These are phyloP conservation scores for Otocyon megalotis DNA, from an alignment of 2,113 vertebrate genomes.

Conservation along the genomic window DNA sequence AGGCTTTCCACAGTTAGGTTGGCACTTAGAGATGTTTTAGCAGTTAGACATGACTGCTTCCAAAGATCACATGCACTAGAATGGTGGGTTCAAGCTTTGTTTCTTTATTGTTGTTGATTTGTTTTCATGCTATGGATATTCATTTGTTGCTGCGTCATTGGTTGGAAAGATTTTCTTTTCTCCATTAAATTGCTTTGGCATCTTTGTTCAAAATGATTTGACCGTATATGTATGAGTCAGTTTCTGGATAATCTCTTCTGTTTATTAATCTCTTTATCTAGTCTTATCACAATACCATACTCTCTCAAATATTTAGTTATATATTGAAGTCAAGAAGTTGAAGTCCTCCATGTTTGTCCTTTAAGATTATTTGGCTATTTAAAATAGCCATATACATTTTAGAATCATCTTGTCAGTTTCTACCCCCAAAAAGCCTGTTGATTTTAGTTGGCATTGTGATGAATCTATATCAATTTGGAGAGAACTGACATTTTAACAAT, in stretches of 20 bases:
- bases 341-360: neutral
- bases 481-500: neutral
- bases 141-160: neutral
- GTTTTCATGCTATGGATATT: neutral
- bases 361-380: slow-evolving; percentile 10
- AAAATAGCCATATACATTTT: neutral
- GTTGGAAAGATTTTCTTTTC: neutral
- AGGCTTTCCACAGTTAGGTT: neutral
- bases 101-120: neutral
- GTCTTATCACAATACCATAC: neutral
- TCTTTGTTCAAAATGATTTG: slow-evolving; percentile 1
- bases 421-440: neutral
- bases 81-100: neutral
- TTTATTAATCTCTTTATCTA: neutral
- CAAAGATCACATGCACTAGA: neutral
- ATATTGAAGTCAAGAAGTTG: neutral
- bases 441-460: neutral
- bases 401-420: neutral
- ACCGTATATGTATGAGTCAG: neutral
- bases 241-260: neutral
- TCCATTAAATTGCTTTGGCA: slow-evolving; percentile 34
- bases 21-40: neutral
- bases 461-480: neutral
- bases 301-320: neutral
- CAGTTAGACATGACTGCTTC: neutral